Percentiles rank a stretch among this genome's conserved stretches.
Evolutionary conservation across 2,113 vertebrate species (phyloP).

Genomic region (Corydoras maculifer): DNA sequence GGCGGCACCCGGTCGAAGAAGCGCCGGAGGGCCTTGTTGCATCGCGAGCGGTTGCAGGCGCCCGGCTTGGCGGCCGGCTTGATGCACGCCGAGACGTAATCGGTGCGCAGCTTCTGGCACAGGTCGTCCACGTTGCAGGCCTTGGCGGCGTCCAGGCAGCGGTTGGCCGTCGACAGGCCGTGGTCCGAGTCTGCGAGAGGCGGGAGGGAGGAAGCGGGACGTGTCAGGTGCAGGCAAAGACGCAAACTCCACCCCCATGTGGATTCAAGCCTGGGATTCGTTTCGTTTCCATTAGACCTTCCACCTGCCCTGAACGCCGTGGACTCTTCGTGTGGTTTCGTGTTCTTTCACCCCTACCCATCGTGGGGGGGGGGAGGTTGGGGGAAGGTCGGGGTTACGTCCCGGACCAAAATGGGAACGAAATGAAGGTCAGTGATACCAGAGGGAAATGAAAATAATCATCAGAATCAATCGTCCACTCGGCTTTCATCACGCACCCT

Average conservation of each 20-base stretch:
- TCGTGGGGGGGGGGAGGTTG: not conserved
- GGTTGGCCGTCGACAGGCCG: constrained; percentile 68
- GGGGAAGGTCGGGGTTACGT: not conserved
- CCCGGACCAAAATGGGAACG: constrained; percentile 1
- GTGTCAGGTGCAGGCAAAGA: no score
- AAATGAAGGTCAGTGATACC: constrained; percentile 9
- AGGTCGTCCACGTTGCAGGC: constrained; percentile 81
- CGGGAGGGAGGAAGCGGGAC: not conserved
- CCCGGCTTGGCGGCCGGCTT: constrained; percentile 62
- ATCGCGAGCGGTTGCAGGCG: constrained; percentile 75
- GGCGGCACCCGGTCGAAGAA: constrained; percentile 86
- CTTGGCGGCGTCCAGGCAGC: constrained; percentile 84
- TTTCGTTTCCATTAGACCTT: no score
- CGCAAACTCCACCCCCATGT: no score
- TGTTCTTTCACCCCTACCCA: constrained; percentile 9
- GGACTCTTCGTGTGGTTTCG: constrained; percentile 1
- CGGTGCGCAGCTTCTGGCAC: constrained; percentile 83
- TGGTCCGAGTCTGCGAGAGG: constrained; percentile 59
- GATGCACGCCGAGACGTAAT: constrained; percentile 83
- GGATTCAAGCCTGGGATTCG: no score
- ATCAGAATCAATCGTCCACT: constrained; percentile 1
- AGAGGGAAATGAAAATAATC: constrained; percentile 34
- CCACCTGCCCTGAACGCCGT: not conserved
- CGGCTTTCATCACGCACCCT: constrained; percentile 13
- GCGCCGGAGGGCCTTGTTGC: constrained; percentile 78